Conservation (phyloP, 1,140 invertebrate species). For the Holotrichia oblita region DNA sequence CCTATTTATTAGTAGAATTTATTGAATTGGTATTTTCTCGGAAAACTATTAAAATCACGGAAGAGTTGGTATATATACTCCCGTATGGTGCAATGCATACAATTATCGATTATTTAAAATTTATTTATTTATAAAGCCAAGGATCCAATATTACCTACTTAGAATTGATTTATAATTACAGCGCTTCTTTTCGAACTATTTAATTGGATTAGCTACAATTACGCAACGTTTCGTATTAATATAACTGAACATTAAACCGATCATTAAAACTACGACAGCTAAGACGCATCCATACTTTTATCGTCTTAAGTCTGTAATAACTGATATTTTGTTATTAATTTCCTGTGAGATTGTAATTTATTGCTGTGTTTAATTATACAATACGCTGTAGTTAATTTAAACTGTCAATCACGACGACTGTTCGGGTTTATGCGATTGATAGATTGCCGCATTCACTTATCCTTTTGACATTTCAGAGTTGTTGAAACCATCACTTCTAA, state of each 20-base stretch:
- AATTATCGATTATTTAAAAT: neutral
- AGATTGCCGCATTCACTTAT: no score
- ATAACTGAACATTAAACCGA: neutral
- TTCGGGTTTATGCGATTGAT: neutral
- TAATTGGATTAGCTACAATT: neutral
- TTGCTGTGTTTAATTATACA: neutral
- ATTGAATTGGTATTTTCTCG: neutral
- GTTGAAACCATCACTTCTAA: no score
- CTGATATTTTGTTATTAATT: neutral
- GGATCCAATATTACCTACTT: neutral
- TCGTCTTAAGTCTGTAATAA: neutral
- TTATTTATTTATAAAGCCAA: conserved; percentile 8
- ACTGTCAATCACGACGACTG: neutral
- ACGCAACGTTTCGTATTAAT: neutral
- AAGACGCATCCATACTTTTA: neutral
- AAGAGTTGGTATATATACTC: neutral
- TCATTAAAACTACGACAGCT: neutral
- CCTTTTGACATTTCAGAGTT: no score
- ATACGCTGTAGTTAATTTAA: neutral
- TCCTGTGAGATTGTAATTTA: neutral
- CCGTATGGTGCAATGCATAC: neutral
- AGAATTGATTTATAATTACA: conserved; percentile 7
- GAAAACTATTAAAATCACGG: conserved; percentile 17
- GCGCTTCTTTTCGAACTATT: neutral
- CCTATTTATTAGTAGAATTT: neutral